These are phyloP conservation scores for Bhutanitis thaidina DNA, from an alignment of 2,888 invertebrate species.

Conservation along the genomic window DNA sequence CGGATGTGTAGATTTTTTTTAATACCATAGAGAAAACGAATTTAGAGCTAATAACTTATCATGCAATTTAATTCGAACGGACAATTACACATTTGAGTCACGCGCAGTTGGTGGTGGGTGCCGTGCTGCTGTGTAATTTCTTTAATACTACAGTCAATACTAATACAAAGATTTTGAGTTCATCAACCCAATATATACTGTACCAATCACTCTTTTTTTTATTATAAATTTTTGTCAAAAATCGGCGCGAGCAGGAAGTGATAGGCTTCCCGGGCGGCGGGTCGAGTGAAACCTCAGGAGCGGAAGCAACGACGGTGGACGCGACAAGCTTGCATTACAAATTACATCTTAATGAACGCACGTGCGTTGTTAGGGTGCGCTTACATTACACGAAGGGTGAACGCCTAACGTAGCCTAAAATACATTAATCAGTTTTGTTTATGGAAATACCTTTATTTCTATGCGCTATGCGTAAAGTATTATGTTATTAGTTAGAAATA, in stretches of 20 bases:
- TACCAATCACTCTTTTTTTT: slow-evolving; percentile 47
- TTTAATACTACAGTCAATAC: no score
- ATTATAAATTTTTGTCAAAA: slow-evolving; percentile 65
- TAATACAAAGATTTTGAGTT: slow-evolving; percentile 19
- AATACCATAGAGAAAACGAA: no score
- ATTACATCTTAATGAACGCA: slow-evolving; percentile 69
- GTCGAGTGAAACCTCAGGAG: slow-evolving; percentile 58
- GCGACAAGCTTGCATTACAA: slow-evolving; percentile 70
- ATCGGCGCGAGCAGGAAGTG: slow-evolving; percentile 67
- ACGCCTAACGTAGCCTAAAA: not conserved
- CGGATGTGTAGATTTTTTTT: not conserved
- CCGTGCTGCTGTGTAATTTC: no score
- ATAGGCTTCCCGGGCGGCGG: slow-evolving; percentile 63
- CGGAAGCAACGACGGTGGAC: slow-evolving; percentile 56
- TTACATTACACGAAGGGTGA: slow-evolving; percentile 2
- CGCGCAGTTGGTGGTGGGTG: no score
- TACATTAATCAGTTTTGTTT: not conserved
- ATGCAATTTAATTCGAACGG: no score
- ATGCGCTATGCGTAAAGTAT: not conserved
- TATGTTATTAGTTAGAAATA: not conserved
- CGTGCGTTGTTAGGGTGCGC: slow-evolving; percentile 40
- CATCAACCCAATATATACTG: slow-evolving; percentile 41
- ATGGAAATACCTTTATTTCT: not conserved
- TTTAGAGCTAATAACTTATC: no score
- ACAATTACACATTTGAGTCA: no score